A percentile compares a stretch with the other conserved stretches of the same genome.
Evolutionary conservation across 1,140 invertebrate genomes (phyloP).

Genomic region (Prorops nasuta): DNA sequence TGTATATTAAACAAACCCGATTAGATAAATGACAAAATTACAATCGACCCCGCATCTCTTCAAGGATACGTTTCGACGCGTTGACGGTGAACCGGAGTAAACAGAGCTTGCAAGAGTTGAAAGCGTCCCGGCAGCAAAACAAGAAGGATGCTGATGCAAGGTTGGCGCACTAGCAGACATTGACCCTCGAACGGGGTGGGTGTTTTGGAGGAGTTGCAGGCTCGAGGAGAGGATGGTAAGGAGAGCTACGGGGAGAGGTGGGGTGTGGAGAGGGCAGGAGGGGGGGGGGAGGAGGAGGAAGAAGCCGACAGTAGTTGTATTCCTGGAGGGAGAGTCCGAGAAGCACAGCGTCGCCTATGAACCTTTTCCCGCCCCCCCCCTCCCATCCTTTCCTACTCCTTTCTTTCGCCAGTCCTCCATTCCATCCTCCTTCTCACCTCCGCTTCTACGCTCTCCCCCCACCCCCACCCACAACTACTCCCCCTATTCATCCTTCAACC

Average conservation of each 20-base stretch:
- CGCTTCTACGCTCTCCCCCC: not conserved
- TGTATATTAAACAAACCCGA: no score
- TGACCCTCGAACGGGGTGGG: slow-evolving; percentile 10
- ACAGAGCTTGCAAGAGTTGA: no score
- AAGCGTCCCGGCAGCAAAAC: no score
- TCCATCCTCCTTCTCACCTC: not conserved
- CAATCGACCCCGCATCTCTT: no score
- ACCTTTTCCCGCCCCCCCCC: not conserved
- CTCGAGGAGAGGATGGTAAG: not conserved
- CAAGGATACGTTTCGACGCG: no score
- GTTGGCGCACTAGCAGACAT: slow-evolving; percentile 22
- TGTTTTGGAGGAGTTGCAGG: slow-evolving; percentile 20
- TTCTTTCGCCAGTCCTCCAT: not conserved
- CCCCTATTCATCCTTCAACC: not conserved
- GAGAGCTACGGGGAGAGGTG: not conserved
- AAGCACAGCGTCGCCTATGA: not conserved
- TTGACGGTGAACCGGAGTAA: no score
- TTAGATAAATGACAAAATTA: no score
- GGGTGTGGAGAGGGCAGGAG: not conserved
- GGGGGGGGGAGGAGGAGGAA: not conserved
- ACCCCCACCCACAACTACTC: slow-evolving; percentile 5
- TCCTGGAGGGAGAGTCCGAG: not conserved
- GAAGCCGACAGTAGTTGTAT: not conserved
- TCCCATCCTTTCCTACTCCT: not conserved
- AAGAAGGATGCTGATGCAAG: no score